A percentile compares a stretch with the other conserved stretches of the same genome.
phyloP scores from a whole-genome alignment of 2,888 invertebrate species.

The Theretra japonica region DNA sequence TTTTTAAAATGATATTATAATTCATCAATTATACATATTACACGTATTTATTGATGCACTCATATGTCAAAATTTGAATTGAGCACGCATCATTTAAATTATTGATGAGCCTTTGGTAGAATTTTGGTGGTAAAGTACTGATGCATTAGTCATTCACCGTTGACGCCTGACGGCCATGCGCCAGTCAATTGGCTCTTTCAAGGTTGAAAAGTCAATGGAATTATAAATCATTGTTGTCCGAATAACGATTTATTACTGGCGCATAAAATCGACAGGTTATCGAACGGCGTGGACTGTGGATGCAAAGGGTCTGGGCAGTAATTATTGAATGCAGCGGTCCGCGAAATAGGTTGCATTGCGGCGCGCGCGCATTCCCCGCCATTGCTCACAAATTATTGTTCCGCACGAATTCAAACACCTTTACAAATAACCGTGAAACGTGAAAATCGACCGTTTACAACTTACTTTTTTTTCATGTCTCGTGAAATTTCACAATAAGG shows the following conservation, averaged over 20 bases:
- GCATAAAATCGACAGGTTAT: conserved; percentile 67
- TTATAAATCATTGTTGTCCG: conserved; percentile 56
- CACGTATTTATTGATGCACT: too few species aligned
- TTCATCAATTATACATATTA: too few species aligned
- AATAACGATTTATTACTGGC: conserved; percentile 58
- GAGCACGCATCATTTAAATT: not conserved
- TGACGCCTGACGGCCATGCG: conserved; percentile 39
- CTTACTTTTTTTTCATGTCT: conserved; percentile 14
- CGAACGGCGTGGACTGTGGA: conserved; percentile 23
- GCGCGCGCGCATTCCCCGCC: conserved; percentile 44
- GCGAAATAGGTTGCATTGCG: conserved; percentile 62
- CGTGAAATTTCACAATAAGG: conserved; percentile 27
- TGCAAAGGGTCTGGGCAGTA: conserved; percentile 42
- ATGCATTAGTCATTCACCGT: conserved; percentile 34
- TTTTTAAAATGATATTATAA: too few species aligned
- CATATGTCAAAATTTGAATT: not conserved
- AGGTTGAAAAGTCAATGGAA: conserved; percentile 52
- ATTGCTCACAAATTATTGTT: conserved; percentile 35
- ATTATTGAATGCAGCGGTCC: conserved; percentile 71
- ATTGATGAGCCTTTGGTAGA: not conserved
- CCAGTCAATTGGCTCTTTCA: conserved; percentile 41
- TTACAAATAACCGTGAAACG: conserved; percentile 58
- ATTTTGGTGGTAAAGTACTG: conserved; percentile 4
- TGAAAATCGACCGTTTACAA: conserved; percentile 29
- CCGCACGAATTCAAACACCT: conserved; percentile 43